Base-by-base conservation (phyloP, 2,888 invertebrate species). In the Hirudinaria manillensis region DNA sequence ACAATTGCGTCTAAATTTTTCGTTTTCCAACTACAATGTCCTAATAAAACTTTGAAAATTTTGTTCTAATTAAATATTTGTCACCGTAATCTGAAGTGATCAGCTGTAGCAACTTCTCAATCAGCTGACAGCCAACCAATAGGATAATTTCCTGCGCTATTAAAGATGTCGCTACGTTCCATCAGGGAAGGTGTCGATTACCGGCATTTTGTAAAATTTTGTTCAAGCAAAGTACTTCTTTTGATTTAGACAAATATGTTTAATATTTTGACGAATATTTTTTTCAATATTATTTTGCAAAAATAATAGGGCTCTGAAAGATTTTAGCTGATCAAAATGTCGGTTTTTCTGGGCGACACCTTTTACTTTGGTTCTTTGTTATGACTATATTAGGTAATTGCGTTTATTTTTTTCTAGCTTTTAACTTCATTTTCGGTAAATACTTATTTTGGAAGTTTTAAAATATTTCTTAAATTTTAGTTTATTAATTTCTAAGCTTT, bases 61-160 rank as follows among this genome's bases (percentile, higher is more conserved):
- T 24, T 16, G 61, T 24, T 61, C 24, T 27, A 61, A 61, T 21
- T 61, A 7, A 61, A 6, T 61, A 61, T 61, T 24, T 27, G 24
- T 27, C 61, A 24, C 61, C 24, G 24, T 27, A 21, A 27, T 24
- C 61, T 10, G 29, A 29, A 27, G 24, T 61, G 61, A 61, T 73
- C 73, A 73, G 73, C 73, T 73, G 73, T 65, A 34, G 32, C 32
- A 73, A 73, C 36, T 73, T 29, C 24, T 38, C 34, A 73, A 65
- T 73, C 73, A 73, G 73, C 73, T 73, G 73, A 73, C 65, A 53
- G 19, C 65, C 36, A 36, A n/a, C 68, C 68, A 68, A 68, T 68
- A 29, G 36, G 36, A 68, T n/a, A 73, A 65, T 73, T 56, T 27
- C 24, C 16, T 72, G 21, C n/a, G 38, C 53, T 1, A 29, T 32